phyloP scores from a whole-genome alignment of 1,140 invertebrate species.

The Phortica variegata region DNA sequence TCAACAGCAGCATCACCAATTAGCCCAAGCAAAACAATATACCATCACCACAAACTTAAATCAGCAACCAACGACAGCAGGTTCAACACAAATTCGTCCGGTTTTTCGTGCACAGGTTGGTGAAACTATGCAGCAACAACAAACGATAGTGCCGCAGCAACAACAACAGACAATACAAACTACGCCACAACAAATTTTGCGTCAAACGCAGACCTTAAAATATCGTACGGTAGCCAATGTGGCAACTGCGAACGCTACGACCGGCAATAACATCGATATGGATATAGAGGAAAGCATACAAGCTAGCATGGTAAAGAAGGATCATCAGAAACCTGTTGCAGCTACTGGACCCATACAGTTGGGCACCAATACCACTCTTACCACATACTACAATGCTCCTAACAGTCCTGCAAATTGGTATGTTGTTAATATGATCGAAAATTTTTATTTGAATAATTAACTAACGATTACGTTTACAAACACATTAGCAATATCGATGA shows the following conservation, averaged over 20 bases:
- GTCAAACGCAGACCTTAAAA: constrained; percentile 23
- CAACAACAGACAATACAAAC: constrained; percentile 26
- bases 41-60: constrained; percentile 36
- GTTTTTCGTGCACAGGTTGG: constrained; percentile 29
- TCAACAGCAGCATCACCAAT: constrained; percentile 11
- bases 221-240: constrained; percentile 16
- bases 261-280: constrained; percentile 20
- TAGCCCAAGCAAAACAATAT: constrained; percentile 27
- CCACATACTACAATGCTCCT: constrained; percentile 32
- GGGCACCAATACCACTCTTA: constrained; percentile 33
- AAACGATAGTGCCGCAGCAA: constrained; percentile 14
- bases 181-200: constrained; percentile 26
- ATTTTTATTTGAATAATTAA: constrained; percentile 1
- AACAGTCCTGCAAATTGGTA: constrained; percentile 2
- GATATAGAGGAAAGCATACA: constrained; percentile 51
- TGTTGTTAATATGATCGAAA: no score
- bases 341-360: constrained; percentile 25
- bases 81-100: constrained; percentile 21
- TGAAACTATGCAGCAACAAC: constrained; percentile 14
- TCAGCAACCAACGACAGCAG: constrained; percentile 25
- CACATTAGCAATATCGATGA: constrained; percentile 17
- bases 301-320: constrained; percentile 47
- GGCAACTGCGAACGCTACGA: constrained; percentile 5
- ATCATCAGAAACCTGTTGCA: constrained; percentile 28
- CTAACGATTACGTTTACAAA: constrained; percentile 11